These are phyloP conservation scores for Lepidothrix coronata DNA, from an alignment of 2,113 vertebrate genomes.

Conservation along the genomic window DNA sequence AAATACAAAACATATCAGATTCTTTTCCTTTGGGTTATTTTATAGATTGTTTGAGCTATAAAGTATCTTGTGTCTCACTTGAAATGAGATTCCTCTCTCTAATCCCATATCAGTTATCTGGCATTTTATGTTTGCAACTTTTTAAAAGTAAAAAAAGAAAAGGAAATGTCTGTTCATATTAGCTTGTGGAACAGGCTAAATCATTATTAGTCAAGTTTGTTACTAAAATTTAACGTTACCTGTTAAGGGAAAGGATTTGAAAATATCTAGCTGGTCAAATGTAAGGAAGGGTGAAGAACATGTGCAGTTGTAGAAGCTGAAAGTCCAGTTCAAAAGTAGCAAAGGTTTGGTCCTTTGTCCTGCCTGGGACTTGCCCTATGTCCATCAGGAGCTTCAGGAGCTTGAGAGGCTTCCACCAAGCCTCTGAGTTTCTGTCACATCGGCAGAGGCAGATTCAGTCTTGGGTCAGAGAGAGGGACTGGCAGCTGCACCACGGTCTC, in stretches of 20 bases:
- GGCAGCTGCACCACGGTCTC: not conserved
- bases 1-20: not conserved
- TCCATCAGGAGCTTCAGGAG: not conserved
- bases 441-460: not conserved
- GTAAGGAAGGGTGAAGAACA: not conserved
- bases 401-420: not conserved
- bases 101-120: not conserved
- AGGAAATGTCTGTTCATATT: not conserved
- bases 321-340: not conserved
- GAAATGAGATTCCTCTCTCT: not conserved
- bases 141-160: not conserved
- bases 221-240: not conserved
- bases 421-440: not conserved
- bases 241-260: not conserved
- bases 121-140: not conserved
- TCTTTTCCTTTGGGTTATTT: not conserved
- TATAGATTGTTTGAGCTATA: not conserved
- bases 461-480: not conserved
- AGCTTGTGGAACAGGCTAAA: not conserved
- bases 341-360: not conserved
- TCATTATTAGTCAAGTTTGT: not conserved
- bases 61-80: not conserved
- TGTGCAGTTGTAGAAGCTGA: not conserved
- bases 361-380: not conserved
- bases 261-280: not conserved